Percentiles rank a stretch among this genome's conserved stretches.
Conservation (phyloP, 2,888 invertebrate genomes). For the Drosophila picticornis region DNA sequence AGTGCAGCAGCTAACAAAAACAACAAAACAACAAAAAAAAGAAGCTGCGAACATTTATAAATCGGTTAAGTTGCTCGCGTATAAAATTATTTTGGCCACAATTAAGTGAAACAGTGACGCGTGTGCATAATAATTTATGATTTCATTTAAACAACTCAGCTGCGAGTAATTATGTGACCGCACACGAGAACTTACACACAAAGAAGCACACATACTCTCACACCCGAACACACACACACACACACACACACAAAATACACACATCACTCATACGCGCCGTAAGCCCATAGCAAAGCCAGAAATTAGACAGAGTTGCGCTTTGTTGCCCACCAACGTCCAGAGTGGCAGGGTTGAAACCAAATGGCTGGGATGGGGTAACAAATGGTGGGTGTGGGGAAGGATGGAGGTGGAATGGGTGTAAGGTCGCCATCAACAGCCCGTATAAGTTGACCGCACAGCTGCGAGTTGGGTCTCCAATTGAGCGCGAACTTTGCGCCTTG, state of each 20-base stretch:
- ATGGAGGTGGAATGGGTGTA: not conserved
- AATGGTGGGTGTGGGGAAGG: not conserved
- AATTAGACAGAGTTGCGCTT: conserved; percentile 57
- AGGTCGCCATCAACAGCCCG: conserved; percentile 50
- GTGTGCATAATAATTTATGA: conserved; percentile 73
- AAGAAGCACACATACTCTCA: conserved; percentile 11
- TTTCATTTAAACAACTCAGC: conserved; percentile 77
- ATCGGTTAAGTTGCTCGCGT: conserved; percentile 57
- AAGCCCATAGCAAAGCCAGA: conserved; percentile 24
- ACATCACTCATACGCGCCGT: conserved; percentile 55
- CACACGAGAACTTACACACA: conserved; percentile 35
- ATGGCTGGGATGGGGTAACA: not conserved
- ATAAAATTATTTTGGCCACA: conserved; percentile 68
- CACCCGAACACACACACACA: conserved; percentile 5
- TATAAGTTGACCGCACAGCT: conserved; percentile 58
- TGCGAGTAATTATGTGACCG: conserved; percentile 71
- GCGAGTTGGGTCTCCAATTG: conserved; percentile 14
- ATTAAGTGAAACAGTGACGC: conserved; percentile 63
- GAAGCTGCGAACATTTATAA: conserved; percentile 49
- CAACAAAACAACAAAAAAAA: not conserved
- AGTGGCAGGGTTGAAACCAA: not conserved
- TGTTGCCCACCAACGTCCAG: conserved; percentile 26
- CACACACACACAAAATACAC: conserved; percentile 24
- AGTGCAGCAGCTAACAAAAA: not conserved
- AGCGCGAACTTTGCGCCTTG: conserved; percentile 56